Evolutionary conservation across 2,113 vertebrate species (phyloP), one percentile per base, ranked within the genome.

Genomic region (Sinocyclocheilus maitianheensis): DNA sequence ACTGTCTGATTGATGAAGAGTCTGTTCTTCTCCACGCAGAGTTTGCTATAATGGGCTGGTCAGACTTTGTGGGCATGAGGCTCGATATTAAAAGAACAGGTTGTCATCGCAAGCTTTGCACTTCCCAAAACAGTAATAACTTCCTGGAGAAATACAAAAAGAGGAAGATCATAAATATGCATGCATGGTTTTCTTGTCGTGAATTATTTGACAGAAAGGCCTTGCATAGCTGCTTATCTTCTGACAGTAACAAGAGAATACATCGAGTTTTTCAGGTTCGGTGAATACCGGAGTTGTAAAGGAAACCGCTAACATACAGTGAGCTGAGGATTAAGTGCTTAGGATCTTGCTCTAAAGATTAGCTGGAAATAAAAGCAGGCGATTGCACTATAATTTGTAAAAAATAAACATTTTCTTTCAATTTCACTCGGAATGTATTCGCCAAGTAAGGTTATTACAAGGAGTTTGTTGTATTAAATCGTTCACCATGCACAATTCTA

Each of bases 121-220:
- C 51, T 78, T 78, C 60, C 79, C 55, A 26, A 65, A 63, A 80
- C 9, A 18, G 26, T 18, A 18, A 65, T 8, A 63, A 69, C 80
- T 69, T 82, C 80, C 80, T 69, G n/a, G 62, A 80, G 34, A 20
- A 16, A 82, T 9, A 69, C 62, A 82, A 51, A 69, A 82, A 82
- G 62, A 11, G 43, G 63, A 82, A 51, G 80, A 65, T 0, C 5
- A 5, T 65, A 46, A 46, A 63, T 18, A 63, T n/a, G 5, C 34
- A 0, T 43, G 51, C 10, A 16, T 53, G 3, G 2, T 5, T 76
- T 76, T 48, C 46, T 51, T 40, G 26, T 43, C 4, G 34, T 4
- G 18, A n/a, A 60, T n/a, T 43, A 43, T 79, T 7, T n/a, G 22
- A 16, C 55, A 62, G 18, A 11, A 37, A 46, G 20, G 37, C 5